These are phyloP conservation scores for Hozukius guyotensis DNA, from an alignment of 2,797 vertebrate genomes.

Conservation along the genomic window DNA sequence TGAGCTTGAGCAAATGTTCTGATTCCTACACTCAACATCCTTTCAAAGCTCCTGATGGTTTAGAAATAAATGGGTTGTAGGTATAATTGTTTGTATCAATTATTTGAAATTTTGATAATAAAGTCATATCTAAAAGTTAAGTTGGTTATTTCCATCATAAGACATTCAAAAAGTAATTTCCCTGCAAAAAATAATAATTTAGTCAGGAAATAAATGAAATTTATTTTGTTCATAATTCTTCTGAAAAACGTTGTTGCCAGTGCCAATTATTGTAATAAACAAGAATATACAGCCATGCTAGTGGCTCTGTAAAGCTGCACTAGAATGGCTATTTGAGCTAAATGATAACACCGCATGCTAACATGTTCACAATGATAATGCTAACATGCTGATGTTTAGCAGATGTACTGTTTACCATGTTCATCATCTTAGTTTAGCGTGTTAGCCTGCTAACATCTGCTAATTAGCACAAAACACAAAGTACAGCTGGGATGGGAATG, in stretches of 20 bases:
- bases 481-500: too few species aligned
- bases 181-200: not conserved
- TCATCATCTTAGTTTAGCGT: too few species aligned
- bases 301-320: not conserved
- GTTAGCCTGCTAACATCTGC: too few species aligned
- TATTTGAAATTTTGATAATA: not conserved
- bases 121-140: not conserved
- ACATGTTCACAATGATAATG: too few species aligned
- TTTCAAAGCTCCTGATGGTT: not conserved
- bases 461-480: too few species aligned
- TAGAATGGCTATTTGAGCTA: not conserved
- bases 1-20: not conserved
- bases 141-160: not conserved
- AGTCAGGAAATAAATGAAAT: too few species aligned
- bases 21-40: not conserved
- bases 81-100: not conserved
- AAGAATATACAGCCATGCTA: not conserved
- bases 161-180: not conserved
- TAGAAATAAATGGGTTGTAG: not conserved
- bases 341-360: not conserved
- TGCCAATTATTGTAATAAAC: not conserved
- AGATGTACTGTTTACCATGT: fast-evolving
- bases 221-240: fast-evolving
- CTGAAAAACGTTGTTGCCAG: not conserved
- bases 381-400: too few species aligned